A percentile compares a stretch with the other conserved stretches of the same genome.
Evolutionary conservation across 2,888 invertebrate species (phyloP).

Genomic region (Mechanitis mazaeus): DNA sequence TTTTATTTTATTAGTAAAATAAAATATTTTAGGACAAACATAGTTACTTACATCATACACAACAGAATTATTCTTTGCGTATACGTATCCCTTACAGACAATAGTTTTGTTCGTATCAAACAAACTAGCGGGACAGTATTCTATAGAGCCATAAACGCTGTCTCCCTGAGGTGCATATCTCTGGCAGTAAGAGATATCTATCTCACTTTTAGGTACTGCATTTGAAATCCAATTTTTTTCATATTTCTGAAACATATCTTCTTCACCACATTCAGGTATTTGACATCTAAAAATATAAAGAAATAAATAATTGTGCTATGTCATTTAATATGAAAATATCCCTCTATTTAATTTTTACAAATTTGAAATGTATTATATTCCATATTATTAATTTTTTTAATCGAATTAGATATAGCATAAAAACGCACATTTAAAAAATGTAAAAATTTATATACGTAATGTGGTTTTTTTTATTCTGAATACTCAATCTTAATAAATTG

Average conservation of each 20-base stretch:
- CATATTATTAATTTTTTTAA: too few species aligned
- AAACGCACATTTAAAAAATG: neutral
- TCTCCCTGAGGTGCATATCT: constrained; percentile 39
- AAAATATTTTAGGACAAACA: too few species aligned
- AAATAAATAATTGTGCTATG: neutral
- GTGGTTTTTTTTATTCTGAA: neutral
- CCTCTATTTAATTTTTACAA: too few species aligned
- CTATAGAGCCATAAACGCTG: constrained; percentile 29
- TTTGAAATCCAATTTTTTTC: constrained; percentile 48
- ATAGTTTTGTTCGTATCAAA: constrained; percentile 33
- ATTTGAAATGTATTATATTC: too few species aligned
- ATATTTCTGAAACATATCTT: constrained; percentile 29
- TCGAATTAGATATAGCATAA: too few species aligned
- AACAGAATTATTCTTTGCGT: constrained; percentile 31
- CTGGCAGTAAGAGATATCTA: constrained; percentile 51
- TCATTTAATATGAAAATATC: neutral
- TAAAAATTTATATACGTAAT: neutral
- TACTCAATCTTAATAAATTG: neutral
- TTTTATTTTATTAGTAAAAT: too few species aligned
- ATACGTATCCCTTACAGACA: constrained; percentile 30
- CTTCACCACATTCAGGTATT: constrained; percentile 55
- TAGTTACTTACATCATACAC: constrained; percentile 35
- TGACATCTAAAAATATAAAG: constrained; percentile 45
- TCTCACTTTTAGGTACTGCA: constrained; percentile 44
- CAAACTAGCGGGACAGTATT: constrained; percentile 42